Evolutionary conservation across 92 coral and sea anemone genomes (phyloP), one percentile per base, ranked within the genome.

Genomic region (Phenganax subtilis): DNA sequence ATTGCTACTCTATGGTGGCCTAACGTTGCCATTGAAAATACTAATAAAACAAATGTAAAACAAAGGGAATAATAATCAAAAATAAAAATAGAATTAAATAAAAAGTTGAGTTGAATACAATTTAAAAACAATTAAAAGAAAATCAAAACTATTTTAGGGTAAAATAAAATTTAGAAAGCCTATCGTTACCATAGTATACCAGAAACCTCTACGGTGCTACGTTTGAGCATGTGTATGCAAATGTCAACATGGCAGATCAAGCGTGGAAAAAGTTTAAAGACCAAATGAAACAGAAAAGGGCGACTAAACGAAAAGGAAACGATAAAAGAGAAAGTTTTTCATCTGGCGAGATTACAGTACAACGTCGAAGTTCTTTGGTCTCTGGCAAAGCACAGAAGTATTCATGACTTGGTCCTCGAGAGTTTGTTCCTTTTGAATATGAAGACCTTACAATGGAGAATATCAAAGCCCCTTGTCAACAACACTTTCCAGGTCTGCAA

Each of bases 251-350:
- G 76, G 76, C 76, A 29, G 76, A 71, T 17, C 54, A 47, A 29
- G 76, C 76, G 55, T 71, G 76, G 76, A 71, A 71, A 55, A 71
- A 71, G 54, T 71, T 71, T 51, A 71, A 71, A 51, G 76, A 71
- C 8, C 52, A 71, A 29, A 31, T 71, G 14, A 71, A 71, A 20
- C 52, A 71, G 37, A 71, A 71, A 37, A 71, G 76, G 14, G 55
- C 76, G 29, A 10, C 52, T 10, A 71, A 71, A 71, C 16, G 76
- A 71, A 51, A 71, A 37, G 76, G 55, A 37, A 30, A 9, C 11
- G 37, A 20, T 10, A 71, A 71, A 71, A 37, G 55, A 51, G 55
- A 51, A 29, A 10, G 3, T 51, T 20, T 0, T 20, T 29, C 52
- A 71, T 10, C 76, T 29, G 76, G 76, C 2, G 76, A 71, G 54